Conservation (phyloP, 2,888 invertebrate genomes). For the Cerceris ruficornis region DNA sequence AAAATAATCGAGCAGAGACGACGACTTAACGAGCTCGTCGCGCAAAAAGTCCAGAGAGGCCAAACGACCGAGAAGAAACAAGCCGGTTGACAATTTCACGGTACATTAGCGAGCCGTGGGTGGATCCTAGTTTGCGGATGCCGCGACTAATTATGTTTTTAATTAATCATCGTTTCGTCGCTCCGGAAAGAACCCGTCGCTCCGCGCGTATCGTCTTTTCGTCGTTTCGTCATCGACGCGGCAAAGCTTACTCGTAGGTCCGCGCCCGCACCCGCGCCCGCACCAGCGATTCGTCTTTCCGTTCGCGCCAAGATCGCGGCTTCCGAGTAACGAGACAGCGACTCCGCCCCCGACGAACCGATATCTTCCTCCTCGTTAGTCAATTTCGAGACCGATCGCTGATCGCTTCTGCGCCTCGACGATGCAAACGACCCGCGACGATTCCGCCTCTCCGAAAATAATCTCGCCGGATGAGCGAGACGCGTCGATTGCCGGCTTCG, state of each 20-base stretch:
- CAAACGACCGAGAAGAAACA: conserved; percentile 7
- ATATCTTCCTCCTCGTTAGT: too few relatives aligned
- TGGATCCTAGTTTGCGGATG: conserved; percentile 62
- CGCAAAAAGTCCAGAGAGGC: conserved; percentile 1
- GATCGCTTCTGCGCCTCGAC: too few relatives aligned
- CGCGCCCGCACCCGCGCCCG: too few relatives aligned
- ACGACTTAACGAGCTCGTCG: conserved; percentile 52
- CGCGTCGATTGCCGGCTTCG: too few relatives aligned
- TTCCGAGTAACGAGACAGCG: too few relatives aligned
- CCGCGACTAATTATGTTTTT: conserved; percentile 80
- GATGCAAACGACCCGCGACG: too few relatives aligned
- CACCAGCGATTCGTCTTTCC: too few relatives aligned
- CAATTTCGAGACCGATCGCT: too few relatives aligned
- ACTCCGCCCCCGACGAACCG: too few relatives aligned
- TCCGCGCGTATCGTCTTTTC: not conserved
- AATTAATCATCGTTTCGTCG: conserved; percentile 80
- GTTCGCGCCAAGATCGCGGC: too few relatives aligned
- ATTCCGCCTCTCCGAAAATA: too few relatives aligned
- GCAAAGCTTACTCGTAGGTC: conserved; percentile 67
- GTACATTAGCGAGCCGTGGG: conserved; percentile 75
- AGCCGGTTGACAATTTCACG: conserved; percentile 79
- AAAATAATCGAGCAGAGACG: conserved; percentile 46
- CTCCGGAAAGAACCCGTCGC: not conserved
- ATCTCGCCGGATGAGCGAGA: too few relatives aligned
- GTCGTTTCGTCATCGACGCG: conserved; percentile 1